Evolutionary conservation across 1,140 invertebrate species (phyloP), one percentile per base, ranked within the genome.

Genomic region (Cyphomyrmex costatus): DNA sequence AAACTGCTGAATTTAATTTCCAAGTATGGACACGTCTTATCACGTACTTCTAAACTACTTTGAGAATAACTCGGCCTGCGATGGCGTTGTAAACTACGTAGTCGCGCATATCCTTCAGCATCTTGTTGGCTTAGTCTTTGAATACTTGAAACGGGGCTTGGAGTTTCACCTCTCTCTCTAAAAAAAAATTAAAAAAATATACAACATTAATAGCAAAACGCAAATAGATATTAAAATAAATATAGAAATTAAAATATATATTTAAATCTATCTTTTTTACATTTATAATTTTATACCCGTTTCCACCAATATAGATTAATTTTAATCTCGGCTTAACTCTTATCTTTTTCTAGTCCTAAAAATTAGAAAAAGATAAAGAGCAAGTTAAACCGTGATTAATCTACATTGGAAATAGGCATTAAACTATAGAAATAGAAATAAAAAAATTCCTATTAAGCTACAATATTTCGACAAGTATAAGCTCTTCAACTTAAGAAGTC

Each of bases 141-240:
- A 85, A 97, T 97, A 94, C 97, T 98, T 0, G 97, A 97, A 91
- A 98, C 97, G 1, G 98, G 97, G 95, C 97, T 98, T n/a, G 98
- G 95, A 16, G 97, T 97, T 91, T 96, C 96, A 85, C 96, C 96
- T 90, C 96, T 96, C 80, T 97, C 97, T 76, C 96, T 97, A 24
- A 46, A 71, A 82, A 51, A 46, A n/a, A n/a, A n/a, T n/a, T 2
- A 56, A 7, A n/a, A 27, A 0, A 42, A 42, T 42, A 42, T 42
- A 49, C 16, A 33, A 76, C 27, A 21, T n/a, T 21, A 63, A 56
- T 53, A 53, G n/a, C 16, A 5, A 71, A 73, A 73, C 16, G 27
- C 8, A 14, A 12, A 80, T n/a, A 66, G 16, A 5, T n/a, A n/a
- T 68, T 1, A 51, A 84, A 87, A 79, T 73, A 84, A 87, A 79